These are phyloP conservation scores for Actias luna DNA, from an alignment of 2,888 invertebrate genomes.

Conservation along the genomic window DNA sequence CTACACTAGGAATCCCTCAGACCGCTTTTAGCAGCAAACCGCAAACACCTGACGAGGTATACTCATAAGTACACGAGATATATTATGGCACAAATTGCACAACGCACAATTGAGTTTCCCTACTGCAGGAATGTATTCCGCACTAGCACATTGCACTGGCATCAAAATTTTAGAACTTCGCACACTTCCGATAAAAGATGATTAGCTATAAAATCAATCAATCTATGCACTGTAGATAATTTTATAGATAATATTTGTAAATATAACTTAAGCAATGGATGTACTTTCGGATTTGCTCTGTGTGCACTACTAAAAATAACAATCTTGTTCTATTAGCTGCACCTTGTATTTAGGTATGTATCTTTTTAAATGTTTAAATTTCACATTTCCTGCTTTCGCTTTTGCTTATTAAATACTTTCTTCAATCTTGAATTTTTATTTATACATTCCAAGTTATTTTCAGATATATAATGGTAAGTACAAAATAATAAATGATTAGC, in stretches of 20 bases:
- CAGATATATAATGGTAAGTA: slow-evolving; percentile 34
- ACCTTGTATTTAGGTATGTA: slow-evolving; percentile 33
- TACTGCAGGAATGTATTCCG: slow-evolving; percentile 34
- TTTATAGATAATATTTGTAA: slow-evolving; percentile 18
- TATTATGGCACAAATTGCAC: slow-evolving; percentile 26
- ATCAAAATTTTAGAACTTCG: slow-evolving; percentile 34
- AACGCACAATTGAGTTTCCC: slow-evolving; percentile 44
- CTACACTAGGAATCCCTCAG: slow-evolving; percentile 66
- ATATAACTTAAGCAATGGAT: slow-evolving; percentile 24
- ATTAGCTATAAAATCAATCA: slow-evolving; percentile 8
- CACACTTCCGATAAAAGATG: slow-evolving; percentile 2
- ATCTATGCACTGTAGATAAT: slow-evolving; percentile 25
- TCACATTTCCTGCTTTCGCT: slow-evolving; percentile 63
- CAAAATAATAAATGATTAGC: neutral
- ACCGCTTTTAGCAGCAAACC: slow-evolving; percentile 63
- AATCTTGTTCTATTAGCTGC: slow-evolving; percentile 40
- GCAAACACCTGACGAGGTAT: slow-evolving; percentile 69
- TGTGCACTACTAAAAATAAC: slow-evolving; percentile 20
- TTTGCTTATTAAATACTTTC: slow-evolving; percentile 44
- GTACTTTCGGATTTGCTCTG: slow-evolving; percentile 23
- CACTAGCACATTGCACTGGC: slow-evolving; percentile 49
- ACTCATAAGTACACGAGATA: slow-evolving; percentile 43
- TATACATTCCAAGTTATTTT: slow-evolving; percentile 24
- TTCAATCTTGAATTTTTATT: slow-evolving; percentile 18
- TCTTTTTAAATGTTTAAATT: slow-evolving; percentile 36